Evolutionary conservation across 2,888 invertebrate species (phyloP).

Genomic region (Drosophila yooni): DNA sequence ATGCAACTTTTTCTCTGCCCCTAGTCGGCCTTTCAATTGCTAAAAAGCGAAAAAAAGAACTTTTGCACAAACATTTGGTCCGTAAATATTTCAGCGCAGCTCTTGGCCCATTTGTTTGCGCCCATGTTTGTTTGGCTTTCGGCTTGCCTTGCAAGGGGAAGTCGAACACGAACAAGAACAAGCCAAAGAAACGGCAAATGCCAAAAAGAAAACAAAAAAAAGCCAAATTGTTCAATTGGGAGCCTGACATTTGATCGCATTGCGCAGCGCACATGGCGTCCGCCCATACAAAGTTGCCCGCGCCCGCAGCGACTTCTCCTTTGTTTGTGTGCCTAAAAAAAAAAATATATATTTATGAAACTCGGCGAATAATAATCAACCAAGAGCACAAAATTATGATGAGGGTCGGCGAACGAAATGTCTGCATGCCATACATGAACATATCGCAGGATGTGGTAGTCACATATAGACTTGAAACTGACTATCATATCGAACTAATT

Average conservation of each 20-base stretch:
- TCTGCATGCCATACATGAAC: conserved; percentile 5
- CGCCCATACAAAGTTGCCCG: conserved; percentile 63
- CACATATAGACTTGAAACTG: conserved; percentile 2
- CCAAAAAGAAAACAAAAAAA: conserved; percentile 9
- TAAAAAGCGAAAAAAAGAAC: conserved; percentile 15
- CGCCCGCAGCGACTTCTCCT: conserved; percentile 16
- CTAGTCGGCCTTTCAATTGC: conserved; percentile 10
- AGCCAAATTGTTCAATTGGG: conserved; percentile 37
- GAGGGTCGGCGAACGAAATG: conserved; percentile 54
- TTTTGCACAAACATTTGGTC: conserved; percentile 45
- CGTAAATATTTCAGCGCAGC: conserved; percentile 49
- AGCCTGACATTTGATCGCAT: conserved; percentile 73
- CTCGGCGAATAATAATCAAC: conserved; percentile 54
- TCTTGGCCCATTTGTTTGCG: conserved; percentile 48
- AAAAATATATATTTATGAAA: conserved; percentile 38
- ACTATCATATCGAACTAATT: neutral
- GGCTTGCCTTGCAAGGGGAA: conserved; percentile 26
- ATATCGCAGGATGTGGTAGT: conserved; percentile 14
- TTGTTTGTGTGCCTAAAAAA: conserved; percentile 14
- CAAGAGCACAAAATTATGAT: conserved; percentile 52
- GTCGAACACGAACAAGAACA: conserved; percentile 7
- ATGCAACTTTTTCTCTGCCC: conserved; percentile 6
- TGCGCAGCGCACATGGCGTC: conserved; percentile 44
- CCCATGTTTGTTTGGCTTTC: conserved; percentile 57
- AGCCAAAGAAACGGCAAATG: conserved; percentile 6